phyloP scores from a whole-genome alignment of 2,113 vertebrate genomes.

The Erythrocercus mccallii region DNA sequence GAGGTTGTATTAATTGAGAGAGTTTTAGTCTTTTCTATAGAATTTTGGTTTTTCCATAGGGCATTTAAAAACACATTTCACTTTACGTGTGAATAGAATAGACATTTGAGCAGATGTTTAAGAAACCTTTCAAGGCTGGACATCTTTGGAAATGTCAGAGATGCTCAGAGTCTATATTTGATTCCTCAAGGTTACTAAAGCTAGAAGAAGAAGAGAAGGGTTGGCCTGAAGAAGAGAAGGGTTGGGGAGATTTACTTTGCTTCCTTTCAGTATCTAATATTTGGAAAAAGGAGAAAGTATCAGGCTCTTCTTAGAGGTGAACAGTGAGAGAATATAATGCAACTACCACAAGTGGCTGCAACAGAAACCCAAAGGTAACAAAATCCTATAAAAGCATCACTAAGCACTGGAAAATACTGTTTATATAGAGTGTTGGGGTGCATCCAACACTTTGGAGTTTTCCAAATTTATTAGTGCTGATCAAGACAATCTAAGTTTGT shows the following conservation, averaged over 20 bases:
- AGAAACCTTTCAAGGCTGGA: neutral
- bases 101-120: neutral
- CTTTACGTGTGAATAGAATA: neutral
- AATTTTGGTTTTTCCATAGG: fast-evolving
- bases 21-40: neutral
- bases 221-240: neutral
- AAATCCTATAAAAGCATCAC: neutral
- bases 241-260: fast-evolving
- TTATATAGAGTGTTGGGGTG: neutral
- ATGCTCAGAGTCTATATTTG: neutral
- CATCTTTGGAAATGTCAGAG: neutral
- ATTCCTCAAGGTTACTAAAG: neutral
- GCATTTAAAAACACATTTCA: neutral
- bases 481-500: neutral
- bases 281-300: neutral
- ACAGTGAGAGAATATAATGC: neutral
- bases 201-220: neutral
- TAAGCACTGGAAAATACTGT: fast-evolving
- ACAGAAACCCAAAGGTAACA: neutral
- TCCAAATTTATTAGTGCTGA: neutral
- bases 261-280: neutral
- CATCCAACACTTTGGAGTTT: neutral
- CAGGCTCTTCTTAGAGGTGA: neutral
- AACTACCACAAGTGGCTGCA: neutral
- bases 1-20: neutral